Conservation (phyloP, 2,797 vertebrate species). For the Melanotaenia pygmaea region DNA sequence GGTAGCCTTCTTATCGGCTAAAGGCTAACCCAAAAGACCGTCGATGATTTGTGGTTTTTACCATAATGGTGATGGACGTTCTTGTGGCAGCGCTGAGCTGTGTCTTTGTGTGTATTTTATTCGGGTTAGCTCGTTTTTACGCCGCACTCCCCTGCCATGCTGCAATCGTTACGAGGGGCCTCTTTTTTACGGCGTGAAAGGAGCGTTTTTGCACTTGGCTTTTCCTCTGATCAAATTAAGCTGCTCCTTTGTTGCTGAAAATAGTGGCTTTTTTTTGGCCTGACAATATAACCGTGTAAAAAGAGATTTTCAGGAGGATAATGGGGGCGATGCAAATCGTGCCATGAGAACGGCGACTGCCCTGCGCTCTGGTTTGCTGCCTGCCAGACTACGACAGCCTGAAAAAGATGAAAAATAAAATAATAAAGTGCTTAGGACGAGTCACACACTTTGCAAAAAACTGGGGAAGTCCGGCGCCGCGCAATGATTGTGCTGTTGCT, state of each 20-base stretch:
- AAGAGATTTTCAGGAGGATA: slow-evolving; percentile 90
- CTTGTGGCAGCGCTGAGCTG: slow-evolving; percentile 57
- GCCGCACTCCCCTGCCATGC: slow-evolving; percentile 86
- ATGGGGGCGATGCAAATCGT: slow-evolving; percentile 94
- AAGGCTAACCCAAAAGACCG: slow-evolving; percentile 17
- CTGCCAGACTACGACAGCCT: slow-evolving; percentile 85
- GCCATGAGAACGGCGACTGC: slow-evolving; percentile 91
- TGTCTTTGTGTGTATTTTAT: slow-evolving; percentile 79
- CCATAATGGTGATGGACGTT: slow-evolving; percentile 27
- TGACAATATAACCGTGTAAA: slow-evolving; percentile 94
- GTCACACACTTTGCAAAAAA: slow-evolving; percentile 73
- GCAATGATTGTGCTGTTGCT: slow-evolving; percentile 77
- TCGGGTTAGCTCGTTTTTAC: slow-evolving; percentile 84
- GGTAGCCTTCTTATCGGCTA: slow-evolving; percentile 19
- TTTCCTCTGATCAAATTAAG: slow-evolving; percentile 93
- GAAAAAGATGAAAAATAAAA: slow-evolving; percentile 81
- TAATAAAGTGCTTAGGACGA: slow-evolving; percentile 56
- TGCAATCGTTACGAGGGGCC: slow-evolving; percentile 88
- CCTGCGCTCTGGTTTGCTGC: slow-evolving; percentile 87
- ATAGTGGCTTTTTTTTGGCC: slow-evolving; percentile 82
- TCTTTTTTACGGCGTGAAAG: slow-evolving; percentile 90
- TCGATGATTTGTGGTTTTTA: slow-evolving; percentile 25
- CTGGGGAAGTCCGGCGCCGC: slow-evolving; percentile 80
- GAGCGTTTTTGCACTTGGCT: slow-evolving; percentile 92
- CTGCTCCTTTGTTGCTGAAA: slow-evolving; percentile 90